phyloP scores from a whole-genome alignment of 2,113 vertebrate species.

The Pungitius pungitius region DNA sequence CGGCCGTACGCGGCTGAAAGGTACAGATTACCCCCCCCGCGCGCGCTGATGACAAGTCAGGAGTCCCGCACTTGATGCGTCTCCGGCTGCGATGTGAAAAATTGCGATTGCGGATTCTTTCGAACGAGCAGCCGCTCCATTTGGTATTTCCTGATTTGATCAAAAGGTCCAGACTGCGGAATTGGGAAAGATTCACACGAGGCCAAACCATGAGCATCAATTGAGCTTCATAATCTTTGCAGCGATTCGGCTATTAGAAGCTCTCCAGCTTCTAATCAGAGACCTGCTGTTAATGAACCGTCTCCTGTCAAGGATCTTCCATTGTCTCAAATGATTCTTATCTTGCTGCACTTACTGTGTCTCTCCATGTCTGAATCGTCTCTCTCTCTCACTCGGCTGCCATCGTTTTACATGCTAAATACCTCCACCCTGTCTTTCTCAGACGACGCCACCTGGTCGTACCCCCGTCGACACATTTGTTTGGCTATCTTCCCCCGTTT shows the following conservation, averaged over 20 bases:
- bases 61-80: conserved; percentile 16
- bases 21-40: conserved; percentile 62
- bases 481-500: neutral
- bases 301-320: conserved; percentile 34
- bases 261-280: conserved; percentile 22
- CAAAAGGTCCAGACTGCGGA: conserved; percentile 28
- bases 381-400: conserved; percentile 21
- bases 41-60: conserved; percentile 46
- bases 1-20: conserved; percentile 64
- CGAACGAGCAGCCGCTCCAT: conserved; percentile 19
- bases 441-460: conserved; percentile 31
- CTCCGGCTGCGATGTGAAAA: conserved; percentile 8
- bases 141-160: conserved; percentile 54
- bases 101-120: conserved; percentile 31
- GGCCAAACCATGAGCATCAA: conserved; percentile 32
- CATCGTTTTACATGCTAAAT: conserved; percentile 44
- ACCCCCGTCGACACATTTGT: conserved; percentile 30
- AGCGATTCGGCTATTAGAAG: conserved; percentile 8
- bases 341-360: conserved; percentile 38
- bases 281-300: conserved; percentile 23
- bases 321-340: conserved; percentile 34
- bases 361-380: conserved; percentile 22
- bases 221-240: conserved; percentile 27
- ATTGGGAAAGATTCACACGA: conserved; percentile 34
- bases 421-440: conserved; percentile 21